phyloP scores from a whole-genome alignment of 2,888 invertebrate species.

The Furcula furcula region DNA sequence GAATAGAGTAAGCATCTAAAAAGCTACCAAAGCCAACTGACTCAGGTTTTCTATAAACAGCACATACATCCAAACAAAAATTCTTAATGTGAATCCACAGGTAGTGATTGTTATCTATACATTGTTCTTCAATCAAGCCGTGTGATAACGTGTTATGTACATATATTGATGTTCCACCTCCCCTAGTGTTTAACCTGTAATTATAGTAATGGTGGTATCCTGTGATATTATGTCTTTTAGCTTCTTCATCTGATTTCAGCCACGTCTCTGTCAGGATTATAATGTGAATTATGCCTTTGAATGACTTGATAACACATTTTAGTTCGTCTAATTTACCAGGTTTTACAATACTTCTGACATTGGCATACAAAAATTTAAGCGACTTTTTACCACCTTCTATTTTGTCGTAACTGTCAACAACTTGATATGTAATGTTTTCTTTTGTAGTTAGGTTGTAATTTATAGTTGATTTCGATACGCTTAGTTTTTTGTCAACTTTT shows the following conservation, averaged over 20 bases:
- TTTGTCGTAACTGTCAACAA: neutral
- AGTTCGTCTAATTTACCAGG: neutral
- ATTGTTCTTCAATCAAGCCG: constrained; percentile 1
- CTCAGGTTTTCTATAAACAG: constrained; percentile 1
- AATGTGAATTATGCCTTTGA: neutral
- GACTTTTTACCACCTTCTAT: neutral
- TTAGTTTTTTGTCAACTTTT: neutral
- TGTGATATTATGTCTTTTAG: no score
- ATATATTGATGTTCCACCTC: constrained; percentile 6
- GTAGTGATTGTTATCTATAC: constrained; percentile 2
- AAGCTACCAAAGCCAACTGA: neutral
- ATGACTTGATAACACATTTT: neutral
- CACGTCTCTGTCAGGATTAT: neutral
- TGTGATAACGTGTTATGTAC: constrained; percentile 2
- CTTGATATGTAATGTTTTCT: neutral
- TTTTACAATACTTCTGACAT: no score
- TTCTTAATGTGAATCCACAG: constrained; percentile 2
- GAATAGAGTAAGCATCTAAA: constrained; percentile 3
- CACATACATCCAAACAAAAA: neutral
- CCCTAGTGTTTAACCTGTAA: neutral
- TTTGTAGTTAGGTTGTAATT: neutral
- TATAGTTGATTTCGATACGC: neutral
- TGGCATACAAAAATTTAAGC: neutral
- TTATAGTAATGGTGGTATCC: constrained; percentile 5
- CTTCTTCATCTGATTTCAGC: neutral